Base-by-base conservation (phyloP, 2,797 vertebrate species). In the Brachyrhaphis roseni region DNA sequence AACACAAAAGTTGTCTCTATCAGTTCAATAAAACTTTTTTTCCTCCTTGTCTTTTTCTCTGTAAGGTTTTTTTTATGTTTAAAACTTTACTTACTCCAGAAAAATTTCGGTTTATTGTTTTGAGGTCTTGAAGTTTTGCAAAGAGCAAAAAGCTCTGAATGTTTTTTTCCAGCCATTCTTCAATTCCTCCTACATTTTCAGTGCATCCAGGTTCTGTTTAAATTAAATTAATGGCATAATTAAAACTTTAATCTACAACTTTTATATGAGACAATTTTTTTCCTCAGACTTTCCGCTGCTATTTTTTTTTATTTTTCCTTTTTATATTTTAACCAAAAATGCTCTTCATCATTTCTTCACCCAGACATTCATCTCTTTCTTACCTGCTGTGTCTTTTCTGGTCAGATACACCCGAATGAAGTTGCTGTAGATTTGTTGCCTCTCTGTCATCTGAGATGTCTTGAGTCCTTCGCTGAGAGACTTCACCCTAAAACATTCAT, bases 401-500 rank as follows among this genome's bases (percentile, higher is more conserved):
- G 77, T 84, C 1, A 92, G 72, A 81, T 83, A 91, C 28, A n/a
- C 16, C 47, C 71, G 36, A 47, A 90, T 90, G 79, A 90, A 90
- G 70, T 86, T 8, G 16, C 1, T 74, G 57, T 87, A 91, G 64
- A 90, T 81, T 0, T 39, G 46, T 79, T 72, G 15, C 28, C 34
- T 72, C 10, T 62, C 16, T 15, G 12, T 45, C 18, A 3, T 45
- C 23, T 46, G 0, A 31, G 66, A 74, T 8, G 6, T 78, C 12
- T 75, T 13, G 53, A 81, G 10, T 72, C 79, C 23, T 45, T 83
- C 47, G 68, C 53, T 79, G 47, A 91, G 12, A 1, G 45, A 77
- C 4, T 59, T 20, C 39, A 88, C 26, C 78, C 88, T 91, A 79
- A 1, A 76, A 41, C 20, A 74, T 20, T 31, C 0, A 59, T 59